Conservation (phyloP, 2,113 vertebrate species). For the Neoarius graeffei region DNA sequence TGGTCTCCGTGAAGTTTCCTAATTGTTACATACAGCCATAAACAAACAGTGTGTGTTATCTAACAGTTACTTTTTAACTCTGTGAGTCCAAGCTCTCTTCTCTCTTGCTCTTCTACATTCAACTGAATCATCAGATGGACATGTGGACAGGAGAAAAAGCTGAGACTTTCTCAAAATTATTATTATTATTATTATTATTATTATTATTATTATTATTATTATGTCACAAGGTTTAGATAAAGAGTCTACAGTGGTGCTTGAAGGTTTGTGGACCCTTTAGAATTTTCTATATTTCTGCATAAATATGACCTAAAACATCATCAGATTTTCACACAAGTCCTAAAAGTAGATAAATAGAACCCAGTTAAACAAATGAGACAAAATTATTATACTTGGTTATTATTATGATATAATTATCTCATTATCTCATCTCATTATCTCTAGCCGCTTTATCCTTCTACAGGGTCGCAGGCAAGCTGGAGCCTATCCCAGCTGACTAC, state of each 20-base stretch:
- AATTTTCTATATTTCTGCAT: too few relatives aligned
- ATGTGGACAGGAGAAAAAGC: conserved; percentile 76
- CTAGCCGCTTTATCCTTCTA: too few relatives aligned
- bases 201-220: background rate
- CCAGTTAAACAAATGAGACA: too few relatives aligned
- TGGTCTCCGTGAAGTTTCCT: background rate
- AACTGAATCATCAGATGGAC: conserved; percentile 76
- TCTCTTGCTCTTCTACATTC: conserved; percentile 87
- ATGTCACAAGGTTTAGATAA: conserved; percentile 10
- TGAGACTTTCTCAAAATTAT: conserved; percentile 44
- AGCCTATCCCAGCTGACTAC: too few relatives aligned
- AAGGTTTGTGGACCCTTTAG: too few relatives aligned
- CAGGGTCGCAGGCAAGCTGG: too few relatives aligned
- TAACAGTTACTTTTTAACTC: conserved; percentile 69
- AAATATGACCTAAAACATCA: too few relatives aligned
- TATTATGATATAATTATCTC: too few relatives aligned
- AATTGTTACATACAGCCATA: background rate
- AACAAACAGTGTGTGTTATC: conserved; percentile 79
- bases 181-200: background rate
- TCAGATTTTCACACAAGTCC: too few relatives aligned
- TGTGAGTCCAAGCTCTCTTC: conserved; percentile 65
- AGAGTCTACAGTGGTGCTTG: background rate
- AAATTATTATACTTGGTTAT: too few relatives aligned
- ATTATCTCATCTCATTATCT: too few relatives aligned
- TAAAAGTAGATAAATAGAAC: too few relatives aligned